phyloP scores from a whole-genome alignment of 2,113 vertebrate genomes.

The Odontesthes bonariensis region DNA sequence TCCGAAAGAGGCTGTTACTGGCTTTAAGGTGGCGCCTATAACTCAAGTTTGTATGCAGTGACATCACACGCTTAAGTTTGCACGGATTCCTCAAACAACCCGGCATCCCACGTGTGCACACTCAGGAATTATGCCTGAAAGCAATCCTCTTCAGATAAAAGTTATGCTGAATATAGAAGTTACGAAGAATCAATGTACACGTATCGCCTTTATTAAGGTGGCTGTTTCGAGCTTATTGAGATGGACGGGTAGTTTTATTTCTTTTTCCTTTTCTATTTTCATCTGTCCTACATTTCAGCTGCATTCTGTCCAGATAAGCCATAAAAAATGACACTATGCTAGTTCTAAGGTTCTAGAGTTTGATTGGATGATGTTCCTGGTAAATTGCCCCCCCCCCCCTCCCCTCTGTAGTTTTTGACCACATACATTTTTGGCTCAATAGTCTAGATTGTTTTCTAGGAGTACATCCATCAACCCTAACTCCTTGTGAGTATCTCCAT shows the following conservation, averaged over 20 bases:
- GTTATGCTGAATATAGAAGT: too few species aligned
- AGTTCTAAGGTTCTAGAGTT: slow-evolving; percentile 1
- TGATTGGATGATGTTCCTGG: slow-evolving; percentile 7
- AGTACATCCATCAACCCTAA: slow-evolving; percentile 52
- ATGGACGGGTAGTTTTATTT: too few species aligned
- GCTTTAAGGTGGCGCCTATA: slow-evolving; percentile 14
- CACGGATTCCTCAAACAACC: slow-evolving; percentile 19
- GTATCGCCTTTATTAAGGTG: too few species aligned
- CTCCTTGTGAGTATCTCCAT: slow-evolving; percentile 56
- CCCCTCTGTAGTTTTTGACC: slow-evolving; percentile 9
- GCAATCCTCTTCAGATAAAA: too few species aligned
- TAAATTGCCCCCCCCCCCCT: slow-evolving; percentile 1
- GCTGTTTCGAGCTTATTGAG: not conserved
- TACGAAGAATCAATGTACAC: too few species aligned
- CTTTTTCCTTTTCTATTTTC: too few species aligned
- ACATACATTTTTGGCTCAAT: slow-evolving; percentile 35
- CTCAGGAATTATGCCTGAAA: too few species aligned
- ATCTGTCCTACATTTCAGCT: too few species aligned
- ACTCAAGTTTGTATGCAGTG: slow-evolving; percentile 30
- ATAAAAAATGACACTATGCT: slow-evolving; percentile 1
- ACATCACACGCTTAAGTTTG: slow-evolving; percentile 21
- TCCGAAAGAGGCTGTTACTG: slow-evolving; percentile 29
- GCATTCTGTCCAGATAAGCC: too few species aligned
- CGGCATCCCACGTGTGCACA: not conserved
- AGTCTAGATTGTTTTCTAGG: slow-evolving; percentile 26